Percentiles rank a stretch among this genome's conserved stretches.
Conservation (phyloP, 2,113 vertebrate species). For the Erinaceus europaeus region DNA sequence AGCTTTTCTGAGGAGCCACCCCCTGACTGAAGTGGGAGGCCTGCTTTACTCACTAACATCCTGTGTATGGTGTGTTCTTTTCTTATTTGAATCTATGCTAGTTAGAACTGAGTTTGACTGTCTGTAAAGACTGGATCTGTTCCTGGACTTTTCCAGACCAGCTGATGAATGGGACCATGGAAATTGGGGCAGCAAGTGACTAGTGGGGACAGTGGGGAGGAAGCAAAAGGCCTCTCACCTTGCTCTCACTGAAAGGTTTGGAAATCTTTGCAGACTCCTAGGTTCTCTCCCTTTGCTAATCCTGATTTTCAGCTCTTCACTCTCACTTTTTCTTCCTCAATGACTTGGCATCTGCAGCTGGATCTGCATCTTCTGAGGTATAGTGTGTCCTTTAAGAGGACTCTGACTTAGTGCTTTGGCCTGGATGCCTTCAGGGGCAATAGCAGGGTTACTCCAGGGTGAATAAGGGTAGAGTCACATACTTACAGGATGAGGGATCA, state of each 20-base stretch:
- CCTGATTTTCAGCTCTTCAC: neutral
- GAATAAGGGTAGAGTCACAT: neutral
- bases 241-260: neutral
- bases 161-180: slow-evolving; percentile 72
- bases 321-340: neutral
- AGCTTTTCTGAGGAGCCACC: too few species aligned
- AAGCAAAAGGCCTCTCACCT: neutral
- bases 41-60: too few species aligned
- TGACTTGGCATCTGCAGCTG: neutral
- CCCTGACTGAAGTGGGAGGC: too few species aligned
- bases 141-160: slow-evolving; percentile 55
- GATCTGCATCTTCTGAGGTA: neutral
- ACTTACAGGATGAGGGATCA: neutral
- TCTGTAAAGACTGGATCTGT: slow-evolving; percentile 58
- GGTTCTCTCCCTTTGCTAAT: neutral
- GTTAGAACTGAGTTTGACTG: neutral
- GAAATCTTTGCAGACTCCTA: neutral
- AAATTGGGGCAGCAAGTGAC: slow-evolving; percentile 58
- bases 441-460: neutral
- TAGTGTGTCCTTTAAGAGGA: neutral
- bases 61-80: neutral
- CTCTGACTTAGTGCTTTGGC: neutral
- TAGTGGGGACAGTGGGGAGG: neutral
- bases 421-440: neutral
- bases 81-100: neutral